Percentiles rank a stretch among this genome's conserved stretches.
Conservation (phyloP, 2,113 vertebrate genomes). For the Microtus montanus region DNA sequence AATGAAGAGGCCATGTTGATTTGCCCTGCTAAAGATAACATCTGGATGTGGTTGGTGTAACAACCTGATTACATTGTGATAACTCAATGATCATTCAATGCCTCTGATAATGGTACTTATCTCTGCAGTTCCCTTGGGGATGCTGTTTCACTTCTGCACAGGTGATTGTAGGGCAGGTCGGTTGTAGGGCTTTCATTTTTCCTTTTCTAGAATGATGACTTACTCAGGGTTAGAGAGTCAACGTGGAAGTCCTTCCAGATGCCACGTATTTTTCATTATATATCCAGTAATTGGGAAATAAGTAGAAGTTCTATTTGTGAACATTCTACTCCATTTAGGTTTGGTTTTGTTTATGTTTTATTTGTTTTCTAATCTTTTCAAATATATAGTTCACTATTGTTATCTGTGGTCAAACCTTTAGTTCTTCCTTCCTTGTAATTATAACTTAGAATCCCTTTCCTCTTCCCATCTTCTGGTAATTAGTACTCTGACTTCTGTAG, state of each 20-base stretch:
- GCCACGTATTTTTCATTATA: background rate
- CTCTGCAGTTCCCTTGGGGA: background rate
- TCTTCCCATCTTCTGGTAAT: background rate
- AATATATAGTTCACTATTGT: background rate
- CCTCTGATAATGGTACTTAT: background rate
- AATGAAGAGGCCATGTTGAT: background rate
- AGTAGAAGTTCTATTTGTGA: background rate
- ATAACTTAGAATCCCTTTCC: background rate
- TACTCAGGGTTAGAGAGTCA: background rate
- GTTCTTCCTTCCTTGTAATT: background rate
- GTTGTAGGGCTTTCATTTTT: background rate
- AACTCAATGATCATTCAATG: background rate
- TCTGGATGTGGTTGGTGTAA: background rate
- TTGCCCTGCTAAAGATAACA: slow-evolving; percentile 35
- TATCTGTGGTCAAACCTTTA: background rate
- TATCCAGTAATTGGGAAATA: background rate
- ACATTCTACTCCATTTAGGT: background rate
- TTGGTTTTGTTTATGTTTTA: background rate
- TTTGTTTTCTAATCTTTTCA: background rate
- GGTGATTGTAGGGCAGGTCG: background rate
- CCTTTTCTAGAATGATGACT: slow-evolving; percentile 16
- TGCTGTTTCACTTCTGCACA: background rate
- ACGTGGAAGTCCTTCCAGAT: background rate
- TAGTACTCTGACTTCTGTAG: background rate
- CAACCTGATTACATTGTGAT: slow-evolving; percentile 41